Conservation (phyloP, 92 coral and sea anemone species). For the Actinostola sp. region DNA sequence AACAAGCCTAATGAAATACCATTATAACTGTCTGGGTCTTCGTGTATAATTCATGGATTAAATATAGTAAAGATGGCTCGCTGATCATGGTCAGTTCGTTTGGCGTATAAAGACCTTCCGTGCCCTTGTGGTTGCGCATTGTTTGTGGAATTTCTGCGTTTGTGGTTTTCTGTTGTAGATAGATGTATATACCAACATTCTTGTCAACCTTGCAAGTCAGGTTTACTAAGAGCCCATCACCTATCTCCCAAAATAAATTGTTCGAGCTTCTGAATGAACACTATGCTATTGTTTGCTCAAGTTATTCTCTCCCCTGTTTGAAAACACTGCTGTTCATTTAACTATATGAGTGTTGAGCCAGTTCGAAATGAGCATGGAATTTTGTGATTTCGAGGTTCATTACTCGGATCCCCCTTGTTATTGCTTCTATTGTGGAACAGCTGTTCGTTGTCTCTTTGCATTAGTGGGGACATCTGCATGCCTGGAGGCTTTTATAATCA, state of each 20-base stretch:
- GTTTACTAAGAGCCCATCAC: no score
- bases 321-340: background rate
- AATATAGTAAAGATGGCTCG: no score
- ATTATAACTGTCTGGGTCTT: no score
- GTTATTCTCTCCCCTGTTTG: background rate
- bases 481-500: background rate
- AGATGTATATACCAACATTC: no score
- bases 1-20: no score
- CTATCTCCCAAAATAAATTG: no score
- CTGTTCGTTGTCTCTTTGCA: background rate
- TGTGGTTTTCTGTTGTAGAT: constrained; percentile 8
- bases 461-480: background rate
- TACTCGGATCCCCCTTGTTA: background rate
- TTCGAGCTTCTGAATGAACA: background rate
- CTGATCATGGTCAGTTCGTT: no score
- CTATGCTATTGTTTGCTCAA: background rate
- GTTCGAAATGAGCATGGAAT: background rate
- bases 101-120: background rate
- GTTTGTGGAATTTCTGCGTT: constrained; percentile 2
- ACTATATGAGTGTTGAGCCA: background rate
- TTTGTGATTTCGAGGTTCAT: constrained; percentile 2
- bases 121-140: background rate
- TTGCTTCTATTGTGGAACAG: background rate
- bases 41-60: no score
- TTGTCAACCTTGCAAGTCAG: no score